Percentiles rank a stretch among this genome's conserved stretches.
Conservation (phyloP, 2,888 invertebrate genomes). For the Plutella xylostella region DNA sequence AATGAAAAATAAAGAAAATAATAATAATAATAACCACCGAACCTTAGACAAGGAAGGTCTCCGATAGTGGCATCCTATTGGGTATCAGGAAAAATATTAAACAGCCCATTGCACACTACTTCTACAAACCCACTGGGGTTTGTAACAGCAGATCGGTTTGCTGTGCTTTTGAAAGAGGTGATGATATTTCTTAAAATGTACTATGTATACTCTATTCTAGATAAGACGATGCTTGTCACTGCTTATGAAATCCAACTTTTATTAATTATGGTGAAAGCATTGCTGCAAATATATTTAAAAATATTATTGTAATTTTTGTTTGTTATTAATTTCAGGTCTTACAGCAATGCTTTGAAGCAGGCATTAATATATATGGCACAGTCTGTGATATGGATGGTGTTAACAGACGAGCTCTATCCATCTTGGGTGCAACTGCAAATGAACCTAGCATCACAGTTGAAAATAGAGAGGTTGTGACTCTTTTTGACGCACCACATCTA, state of each 20-base stretch:
- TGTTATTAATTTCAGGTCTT: conserved; percentile 6
- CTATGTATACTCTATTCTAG: conserved; percentile 9
- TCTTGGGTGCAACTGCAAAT: conserved; percentile 4
- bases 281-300: background rate
- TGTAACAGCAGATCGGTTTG: conserved; percentile 13
- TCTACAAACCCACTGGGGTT: conserved; percentile 10
- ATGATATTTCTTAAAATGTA: conserved; percentile 13
- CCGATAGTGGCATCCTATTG: too few relatives aligned
- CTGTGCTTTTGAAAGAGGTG: conserved; percentile 16
- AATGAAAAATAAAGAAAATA: too few relatives aligned
- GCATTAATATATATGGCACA: background rate
- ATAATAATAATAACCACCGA: too few relatives aligned
- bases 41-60: too few relatives aligned
- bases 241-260: too few relatives aligned
- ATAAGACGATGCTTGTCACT: background rate
- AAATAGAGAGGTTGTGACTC: conserved; percentile 4
- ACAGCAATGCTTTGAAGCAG: background rate
- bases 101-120: conserved; percentile 13
- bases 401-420: background rate
- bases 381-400: conserved; percentile 7
- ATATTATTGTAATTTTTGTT: background rate
- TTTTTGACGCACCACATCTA: conserved; percentile 7
- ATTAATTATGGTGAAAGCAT: background rate
- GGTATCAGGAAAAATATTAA: conserved; percentile 12
- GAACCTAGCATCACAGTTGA: background rate